Conservation (phyloP, 2,797 vertebrate genomes). For the Pampus argenteus region DNA sequence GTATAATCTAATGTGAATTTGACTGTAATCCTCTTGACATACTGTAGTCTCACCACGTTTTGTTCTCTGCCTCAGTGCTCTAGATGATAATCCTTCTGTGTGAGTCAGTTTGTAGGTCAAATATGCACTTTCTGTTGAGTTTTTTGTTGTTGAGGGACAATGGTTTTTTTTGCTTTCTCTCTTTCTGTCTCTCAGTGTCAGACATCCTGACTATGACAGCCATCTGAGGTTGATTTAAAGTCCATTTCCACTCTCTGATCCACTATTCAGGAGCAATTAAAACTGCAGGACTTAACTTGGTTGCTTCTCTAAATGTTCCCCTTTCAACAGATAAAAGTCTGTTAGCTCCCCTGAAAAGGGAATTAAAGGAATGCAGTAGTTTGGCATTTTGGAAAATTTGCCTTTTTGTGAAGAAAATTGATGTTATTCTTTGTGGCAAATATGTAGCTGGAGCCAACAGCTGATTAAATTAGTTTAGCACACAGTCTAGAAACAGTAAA, state of each 20-base stretch:
- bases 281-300: neutral
- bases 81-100: conserved; percentile 53
- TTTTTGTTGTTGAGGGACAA: neutral
- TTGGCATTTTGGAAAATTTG: neutral
- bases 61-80: conserved; percentile 40
- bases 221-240: conserved; percentile 21
- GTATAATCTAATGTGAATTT: conserved; percentile 64
- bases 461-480: conserved; percentile 4
- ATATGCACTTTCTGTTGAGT: conserved; percentile 45
- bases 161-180: neutral
- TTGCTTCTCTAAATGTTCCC: neutral
- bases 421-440: neutral
- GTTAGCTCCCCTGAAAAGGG: conserved; percentile 1
- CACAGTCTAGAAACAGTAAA: neutral
- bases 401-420: neutral
- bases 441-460: neutral
- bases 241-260: conserved; percentile 7
- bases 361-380: neutral
- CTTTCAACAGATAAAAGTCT: neutral
- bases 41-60: conserved; percentile 50
- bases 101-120: conserved; percentile 53
- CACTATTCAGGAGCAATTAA: neutral
- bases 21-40: conserved; percentile 62
- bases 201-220: conserved; percentile 14
- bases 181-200: neutral